Evolutionary conservation across 1,140 invertebrate species (phyloP).

Genomic region (Bradynema listronoti): DNA sequence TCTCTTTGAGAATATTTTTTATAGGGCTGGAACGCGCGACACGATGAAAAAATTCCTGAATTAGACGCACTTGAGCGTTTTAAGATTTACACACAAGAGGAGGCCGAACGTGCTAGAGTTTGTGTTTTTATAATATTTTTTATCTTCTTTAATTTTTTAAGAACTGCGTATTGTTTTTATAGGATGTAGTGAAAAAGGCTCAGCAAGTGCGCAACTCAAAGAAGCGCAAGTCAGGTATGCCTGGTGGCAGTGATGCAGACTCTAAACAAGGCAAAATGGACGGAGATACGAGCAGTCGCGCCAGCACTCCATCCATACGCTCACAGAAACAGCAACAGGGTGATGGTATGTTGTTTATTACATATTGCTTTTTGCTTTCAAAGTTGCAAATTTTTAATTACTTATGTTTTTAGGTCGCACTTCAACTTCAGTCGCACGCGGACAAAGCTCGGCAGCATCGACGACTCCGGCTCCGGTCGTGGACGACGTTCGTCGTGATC

Average conservation of each 20-base stretch:
- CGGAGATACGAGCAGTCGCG: constrained; percentile 16
- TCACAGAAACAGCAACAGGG: not conserved
- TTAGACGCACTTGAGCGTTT: constrained; percentile 20
- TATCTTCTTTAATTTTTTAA: not conserved
- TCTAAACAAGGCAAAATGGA: too few species aligned
- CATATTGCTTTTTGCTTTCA: not conserved
- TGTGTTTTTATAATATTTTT: constrained; percentile 1
- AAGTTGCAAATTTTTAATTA: not conserved
- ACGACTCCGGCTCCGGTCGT: not conserved
- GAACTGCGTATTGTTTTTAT: constrained; percentile 8
- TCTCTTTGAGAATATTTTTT: too few species aligned
- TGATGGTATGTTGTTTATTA: not conserved
- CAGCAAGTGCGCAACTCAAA: constrained; percentile 20
- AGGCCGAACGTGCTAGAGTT: constrained; percentile 24
- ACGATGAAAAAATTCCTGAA: constrained; percentile 23
- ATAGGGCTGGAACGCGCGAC: constrained; percentile 29
- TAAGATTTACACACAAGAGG: constrained; percentile 24
- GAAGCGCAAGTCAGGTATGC: constrained; percentile 13
- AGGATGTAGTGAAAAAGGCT: constrained; percentile 25
- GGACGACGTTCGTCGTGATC: constrained; percentile 2
- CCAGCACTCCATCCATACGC: constrained; percentile 20
- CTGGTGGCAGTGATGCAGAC: not conserved
- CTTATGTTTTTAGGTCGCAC: not conserved
- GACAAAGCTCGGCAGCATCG: not conserved
- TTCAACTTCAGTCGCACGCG: constrained; percentile 3